Base-by-base conservation (phyloP, 2,113 vertebrate genomes). In the Spilogale gracilis region DNA sequence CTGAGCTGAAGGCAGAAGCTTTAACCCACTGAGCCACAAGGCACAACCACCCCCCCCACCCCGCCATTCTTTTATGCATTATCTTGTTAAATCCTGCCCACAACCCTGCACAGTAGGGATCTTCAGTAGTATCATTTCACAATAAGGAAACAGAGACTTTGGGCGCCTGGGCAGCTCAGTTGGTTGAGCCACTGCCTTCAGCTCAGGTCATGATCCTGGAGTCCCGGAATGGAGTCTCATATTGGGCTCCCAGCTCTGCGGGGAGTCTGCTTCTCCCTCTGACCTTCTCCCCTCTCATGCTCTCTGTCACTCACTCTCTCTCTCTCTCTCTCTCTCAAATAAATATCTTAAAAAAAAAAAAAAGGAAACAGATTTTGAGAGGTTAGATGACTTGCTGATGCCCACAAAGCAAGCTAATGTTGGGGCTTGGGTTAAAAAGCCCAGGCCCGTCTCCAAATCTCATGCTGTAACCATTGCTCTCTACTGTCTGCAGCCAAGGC, bases 141-240 rank as follows among this genome's bases (percentile, higher is more conserved):
- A 93, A 74, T 89, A 93, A 96, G 8, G 18, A 95, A 93, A 91
- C 38, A 89, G 56, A 61, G 25, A 81, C n/a, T 94, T 92, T 38
- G 54, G 54, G 12, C 3, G 54, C 54, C 54, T 12, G 14, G 54
- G 54, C 5, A 14, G 54, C 14, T 16, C 54, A 14, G 54, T 16
- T 1, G 38, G 14, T 56, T 56, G 16, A 56, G 54, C 12, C 13
- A 16, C 54, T 56, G 54, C 14, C 54, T 56, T 56, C 13, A 12
- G 54, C 54, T 56, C 54, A 56, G 54, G 13, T 14, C 54, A 16
- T 56, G 54, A 56, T 56, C 38, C 38, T 38, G 38, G 38, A 38
- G 38, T 38, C 38, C 38, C 38, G 38, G 38, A 38, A 38, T 38
- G 38, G 38, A 38, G 38, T 38, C 38, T 38, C 38, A 38, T 38